A percentile compares a stretch with the other conserved stretches of the same genome.
These are phyloP conservation scores for Serripes groenlandicus DNA, from an alignment of 2,888 invertebrate genomes.

Conservation along the genomic window DNA sequence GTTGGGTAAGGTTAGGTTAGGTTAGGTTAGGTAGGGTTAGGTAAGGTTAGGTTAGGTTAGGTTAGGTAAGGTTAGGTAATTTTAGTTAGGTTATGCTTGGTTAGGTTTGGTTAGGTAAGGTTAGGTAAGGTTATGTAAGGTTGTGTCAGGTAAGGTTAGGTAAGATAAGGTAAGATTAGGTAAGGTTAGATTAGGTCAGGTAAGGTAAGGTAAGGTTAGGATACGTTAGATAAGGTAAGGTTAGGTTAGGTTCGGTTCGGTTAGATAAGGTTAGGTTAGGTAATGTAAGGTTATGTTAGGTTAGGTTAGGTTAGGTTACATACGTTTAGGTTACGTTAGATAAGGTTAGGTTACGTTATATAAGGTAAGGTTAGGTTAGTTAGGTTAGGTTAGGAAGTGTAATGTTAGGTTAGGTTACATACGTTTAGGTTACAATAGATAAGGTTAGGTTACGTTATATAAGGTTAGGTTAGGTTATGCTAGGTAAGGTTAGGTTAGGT, in stretches of 20 bases:
- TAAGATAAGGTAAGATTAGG: background rate
- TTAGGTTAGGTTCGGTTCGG: slow-evolving; percentile 40
- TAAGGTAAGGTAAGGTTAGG: slow-evolving; percentile 31
- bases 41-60: slow-evolving; percentile 5
- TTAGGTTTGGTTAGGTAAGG: too few relatives aligned
- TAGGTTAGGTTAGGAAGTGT: too few relatives aligned
- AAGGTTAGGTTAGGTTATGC: slow-evolving; percentile 38
- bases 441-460: slow-evolving; percentile 30
- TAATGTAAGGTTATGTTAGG: slow-evolving; percentile 35
- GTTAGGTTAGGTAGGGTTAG: background rate
- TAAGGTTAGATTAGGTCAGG: slow-evolving; percentile 41
- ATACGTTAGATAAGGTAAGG: slow-evolving; percentile 45
- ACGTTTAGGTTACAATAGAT: slow-evolving; percentile 38
- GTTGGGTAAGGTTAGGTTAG: background rate
- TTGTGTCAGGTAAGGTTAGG: slow-evolving; percentile 20
- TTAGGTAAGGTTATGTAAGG: slow-evolving; percentile 18
- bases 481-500: slow-evolving; percentile 41
- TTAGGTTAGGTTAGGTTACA: slow-evolving; percentile 41
- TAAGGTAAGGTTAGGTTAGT: slow-evolving; percentile 35
- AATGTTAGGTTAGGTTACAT: slow-evolving; percentile 45
- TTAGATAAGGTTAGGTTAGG: slow-evolving; percentile 35
- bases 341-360: slow-evolving; percentile 34
- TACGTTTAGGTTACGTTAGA: background rate
- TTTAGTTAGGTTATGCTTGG: too few relatives aligned
- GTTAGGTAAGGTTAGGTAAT: too few relatives aligned